Conservation (phyloP, 2,797 vertebrate genomes). For the Anguilla obscura region DNA sequence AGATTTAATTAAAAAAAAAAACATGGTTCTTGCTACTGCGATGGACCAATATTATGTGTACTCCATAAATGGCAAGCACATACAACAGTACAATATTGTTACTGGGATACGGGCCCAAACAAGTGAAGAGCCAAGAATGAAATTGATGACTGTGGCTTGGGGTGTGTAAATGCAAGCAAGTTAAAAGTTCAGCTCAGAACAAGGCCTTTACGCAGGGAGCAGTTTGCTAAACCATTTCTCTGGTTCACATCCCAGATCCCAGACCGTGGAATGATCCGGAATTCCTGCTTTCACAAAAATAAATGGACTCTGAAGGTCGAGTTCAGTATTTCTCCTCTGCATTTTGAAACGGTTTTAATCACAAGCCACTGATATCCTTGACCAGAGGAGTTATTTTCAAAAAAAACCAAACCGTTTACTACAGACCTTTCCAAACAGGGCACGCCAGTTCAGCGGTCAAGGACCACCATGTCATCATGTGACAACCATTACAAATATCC, state of each 20-base stretch:
- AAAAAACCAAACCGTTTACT: neutral
- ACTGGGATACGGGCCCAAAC: neutral
- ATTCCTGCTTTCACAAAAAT: constrained; percentile 2
- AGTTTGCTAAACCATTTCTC: neutral
- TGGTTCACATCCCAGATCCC: neutral
- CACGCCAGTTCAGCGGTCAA: neutral
- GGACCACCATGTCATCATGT: neutral
- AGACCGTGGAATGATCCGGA: neutral
- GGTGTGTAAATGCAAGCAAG: neutral
- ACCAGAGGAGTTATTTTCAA: neutral
- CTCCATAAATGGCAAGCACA: neutral
- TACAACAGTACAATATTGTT: too few species aligned
- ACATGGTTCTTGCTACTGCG: neutral
- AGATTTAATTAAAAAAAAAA: neutral
- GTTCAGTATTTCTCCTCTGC: neutral
- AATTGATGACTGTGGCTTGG: constrained; percentile 14
- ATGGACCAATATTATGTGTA: neutral
- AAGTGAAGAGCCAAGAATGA: neutral
- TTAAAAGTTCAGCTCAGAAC: neutral
- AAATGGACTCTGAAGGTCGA: neutral
- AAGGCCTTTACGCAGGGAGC: neutral
- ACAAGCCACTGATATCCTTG: neutral
- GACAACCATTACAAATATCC: neutral
- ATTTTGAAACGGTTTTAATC: neutral
- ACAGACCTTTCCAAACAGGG: neutral